Base-by-base conservation (phyloP, 2,888 invertebrate species). In the Vanessa cardui region DNA sequence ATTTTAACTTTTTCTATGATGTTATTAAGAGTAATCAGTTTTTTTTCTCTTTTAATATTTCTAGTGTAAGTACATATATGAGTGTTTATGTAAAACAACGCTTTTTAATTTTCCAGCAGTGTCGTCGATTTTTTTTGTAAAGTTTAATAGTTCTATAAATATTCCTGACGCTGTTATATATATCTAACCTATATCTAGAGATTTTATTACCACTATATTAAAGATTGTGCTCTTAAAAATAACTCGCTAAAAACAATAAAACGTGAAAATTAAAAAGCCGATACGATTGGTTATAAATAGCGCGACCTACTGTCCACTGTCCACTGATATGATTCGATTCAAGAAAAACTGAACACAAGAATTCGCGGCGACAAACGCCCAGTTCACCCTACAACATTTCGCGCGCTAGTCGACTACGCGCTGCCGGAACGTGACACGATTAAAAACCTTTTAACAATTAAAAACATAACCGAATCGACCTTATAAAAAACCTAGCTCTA, bases 311-410 rank as follows among this genome's bases (percentile, higher is more conserved):
- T 85, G 87, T 84, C 83, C 82, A 83, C 79, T 85, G 87, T 84
- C 83, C 83, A 82, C 83, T 76, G 81, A 83, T 84, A 83, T 86
- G 88, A 85, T 84, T 84, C 85, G 85, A 85, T 82, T 83, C 81
- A 84, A 84, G 86, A 86, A 84, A 84, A 82, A 83, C 80, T 80
- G 85, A 83, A 83, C 83, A 87, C 86, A 88, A 89, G 88, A 88
- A 86, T 84, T 81, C 79, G 82, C 84, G 84, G 81, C 85, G 85
- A 81, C 80, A 78, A 71, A 82, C 76, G 73, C 76, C 83, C 90
- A 90, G 90, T 90, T 81, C 80, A 86, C 83, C 85, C 87, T 85
- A 84, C 82, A 87, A 82, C 89, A 85, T 86, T 88, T 88, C 80
- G 79, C 86, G 86, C 79, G 89, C 78, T 86, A 86, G 90, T 86